Evolutionary conservation across 2,113 vertebrate species (phyloP), one percentile per base, ranked within the genome.

Genomic region (Anser cygnoides): DNA sequence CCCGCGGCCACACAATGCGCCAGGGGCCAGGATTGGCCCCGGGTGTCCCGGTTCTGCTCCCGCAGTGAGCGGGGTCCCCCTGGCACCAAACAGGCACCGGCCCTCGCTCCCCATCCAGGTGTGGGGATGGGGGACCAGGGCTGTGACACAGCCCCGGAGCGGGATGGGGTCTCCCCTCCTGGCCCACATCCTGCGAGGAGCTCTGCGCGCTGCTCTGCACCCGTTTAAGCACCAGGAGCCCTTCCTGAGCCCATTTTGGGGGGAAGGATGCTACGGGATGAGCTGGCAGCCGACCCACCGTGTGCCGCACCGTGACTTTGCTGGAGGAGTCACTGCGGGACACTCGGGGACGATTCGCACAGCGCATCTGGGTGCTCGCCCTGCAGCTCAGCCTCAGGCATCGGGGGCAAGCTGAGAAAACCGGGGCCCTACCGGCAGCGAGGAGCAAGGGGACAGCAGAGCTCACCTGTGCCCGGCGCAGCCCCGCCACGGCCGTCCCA

Each of bases 401-500:
- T 35, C 35, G 25, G 14, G n/a, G 25, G 33, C 18, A 26, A 49
- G 46, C 22, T 23, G 46, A 50, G 35, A 22, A 25, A 62, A 49
- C 20, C 37, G 6, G 10, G 37, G 37, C 37, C 41, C 37, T 19
- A 37, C 25, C 39, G 2, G 37, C 61, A 19, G 37, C 25, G 13
- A 52, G 50, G 50, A 63, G 37, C 25, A 13, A 63, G 11, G 37
- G 37, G 61, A 63, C 61, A 41, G 37, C 37, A 28, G 37, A 28
- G 39, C 61, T 63, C 61, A 63, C 61, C 61, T 63, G 61, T 28
- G 37, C 61, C 61, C 17, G 39, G 39, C 28, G 16, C 26, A 29
- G 62, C 62, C 39, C 71, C 13, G 9, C 14, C 2, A 5, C 19
- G 11, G 31, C 26, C 3, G 1, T 31, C 10, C 39, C 39, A 1